A percentile compares a stretch with the other conserved stretches of the same genome.
Conservation (phyloP, 2,888 invertebrate genomes). For the Phengaris alcon region DNA sequence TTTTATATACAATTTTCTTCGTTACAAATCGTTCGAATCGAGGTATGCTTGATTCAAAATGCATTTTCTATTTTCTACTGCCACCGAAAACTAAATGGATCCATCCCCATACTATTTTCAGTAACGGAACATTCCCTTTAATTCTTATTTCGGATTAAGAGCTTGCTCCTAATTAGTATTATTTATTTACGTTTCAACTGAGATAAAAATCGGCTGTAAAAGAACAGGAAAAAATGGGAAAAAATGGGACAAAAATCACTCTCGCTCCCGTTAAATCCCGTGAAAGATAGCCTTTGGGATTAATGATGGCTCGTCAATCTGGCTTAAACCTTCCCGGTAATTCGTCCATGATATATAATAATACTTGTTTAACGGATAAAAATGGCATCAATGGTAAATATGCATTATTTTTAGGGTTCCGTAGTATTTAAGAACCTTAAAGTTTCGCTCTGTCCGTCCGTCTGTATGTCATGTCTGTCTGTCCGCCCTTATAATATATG, state of each 20-base stretch:
- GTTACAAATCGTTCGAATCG: no score
- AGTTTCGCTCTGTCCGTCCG: no score
- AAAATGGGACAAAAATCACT: slow-evolving; percentile 24
- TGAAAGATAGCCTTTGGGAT: slow-evolving; percentile 21
- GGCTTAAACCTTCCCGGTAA: slow-evolving; percentile 18
- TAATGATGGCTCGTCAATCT: slow-evolving; percentile 27
- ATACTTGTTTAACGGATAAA: slow-evolving; percentile 10
- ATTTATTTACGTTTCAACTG: background rate
- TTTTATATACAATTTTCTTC: no score
- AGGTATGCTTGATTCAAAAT: no score
- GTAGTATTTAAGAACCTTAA: no score
- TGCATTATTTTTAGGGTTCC: no score
- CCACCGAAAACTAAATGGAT: background rate
- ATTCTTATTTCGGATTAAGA: background rate
- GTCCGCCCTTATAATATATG: no score
- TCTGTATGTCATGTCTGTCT: no score
- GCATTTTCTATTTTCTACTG: background rate
- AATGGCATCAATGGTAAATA: slow-evolving; percentile 5
- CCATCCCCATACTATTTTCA: background rate
- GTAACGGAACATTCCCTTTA: background rate
- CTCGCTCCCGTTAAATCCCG: slow-evolving; percentile 25
- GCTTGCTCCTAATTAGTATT: background rate
- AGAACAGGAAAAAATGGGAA: slow-evolving; percentile 9
- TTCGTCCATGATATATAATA: slow-evolving; percentile 5
- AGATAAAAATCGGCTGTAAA: background rate